Conservation (phyloP, 2,113 vertebrate genomes). For the Brachypodius melanocephalos region DNA sequence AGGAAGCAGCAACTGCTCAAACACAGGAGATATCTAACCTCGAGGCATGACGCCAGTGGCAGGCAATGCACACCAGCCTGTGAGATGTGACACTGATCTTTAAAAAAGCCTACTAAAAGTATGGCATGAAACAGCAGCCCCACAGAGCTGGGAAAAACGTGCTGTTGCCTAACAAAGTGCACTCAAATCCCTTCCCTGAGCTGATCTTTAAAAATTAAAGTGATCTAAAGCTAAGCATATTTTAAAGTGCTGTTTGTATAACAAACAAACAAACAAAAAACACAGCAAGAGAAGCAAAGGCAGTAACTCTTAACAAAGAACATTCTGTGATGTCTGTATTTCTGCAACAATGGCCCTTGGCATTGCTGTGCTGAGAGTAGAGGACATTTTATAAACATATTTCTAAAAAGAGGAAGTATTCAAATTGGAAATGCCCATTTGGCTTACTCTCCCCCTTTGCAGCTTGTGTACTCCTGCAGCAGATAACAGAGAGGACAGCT, state of each 20-base stretch:
- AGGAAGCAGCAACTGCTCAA: neutral
- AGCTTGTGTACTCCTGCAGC: neutral
- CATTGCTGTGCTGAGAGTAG: neutral
- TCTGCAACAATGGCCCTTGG: neutral
- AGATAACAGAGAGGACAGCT: slow-evolving; percentile 13
- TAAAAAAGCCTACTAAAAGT: neutral
- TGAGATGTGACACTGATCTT: neutral
- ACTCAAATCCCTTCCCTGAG: neutral
- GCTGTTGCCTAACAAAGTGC: neutral
- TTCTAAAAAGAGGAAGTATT: neutral
- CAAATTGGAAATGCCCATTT: neutral
- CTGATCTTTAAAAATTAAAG: neutral
- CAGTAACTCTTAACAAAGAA: neutral
- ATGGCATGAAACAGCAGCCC: neutral
- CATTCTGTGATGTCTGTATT: neutral
- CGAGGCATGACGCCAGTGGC: neutral
- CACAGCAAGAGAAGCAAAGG: neutral
- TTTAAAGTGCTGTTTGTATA: neutral
- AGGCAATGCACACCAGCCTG: neutral
- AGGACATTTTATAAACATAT: neutral
- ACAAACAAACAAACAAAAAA: neutral
- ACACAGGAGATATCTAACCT: neutral
- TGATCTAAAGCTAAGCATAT: neutral
- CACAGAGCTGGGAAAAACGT: rapidly evolving
- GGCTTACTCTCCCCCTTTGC: neutral